Conservation (phyloP, 2,113 vertebrate species). For the Pelobates fuscus region DNA sequence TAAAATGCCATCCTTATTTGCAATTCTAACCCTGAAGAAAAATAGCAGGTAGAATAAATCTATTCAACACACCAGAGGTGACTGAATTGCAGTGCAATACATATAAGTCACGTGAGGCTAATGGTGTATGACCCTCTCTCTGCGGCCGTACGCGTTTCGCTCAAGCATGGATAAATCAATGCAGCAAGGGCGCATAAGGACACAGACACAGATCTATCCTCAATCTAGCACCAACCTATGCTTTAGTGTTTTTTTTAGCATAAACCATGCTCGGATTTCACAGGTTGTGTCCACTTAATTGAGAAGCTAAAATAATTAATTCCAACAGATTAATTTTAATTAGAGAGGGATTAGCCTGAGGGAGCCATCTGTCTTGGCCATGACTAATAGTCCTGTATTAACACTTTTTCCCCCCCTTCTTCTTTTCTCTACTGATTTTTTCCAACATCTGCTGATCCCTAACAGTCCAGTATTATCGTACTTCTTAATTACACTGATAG, state of each 20-base stretch:
- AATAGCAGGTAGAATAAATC: constrained; percentile 1
- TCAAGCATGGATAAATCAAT: constrained; percentile 1
- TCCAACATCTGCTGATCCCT: no score
- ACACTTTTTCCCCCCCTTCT: background rate
- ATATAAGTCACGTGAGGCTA: background rate
- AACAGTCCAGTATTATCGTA: no score
- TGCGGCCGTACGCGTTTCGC: background rate
- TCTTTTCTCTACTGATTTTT: no score
- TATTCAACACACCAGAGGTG: constrained; percentile 1
- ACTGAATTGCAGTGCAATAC: background rate
- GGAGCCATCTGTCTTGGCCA: constrained; percentile 51
- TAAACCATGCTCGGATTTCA: constrained; percentile 33
- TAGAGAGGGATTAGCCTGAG: constrained; percentile 48
- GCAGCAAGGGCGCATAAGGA: background rate
- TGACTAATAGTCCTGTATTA: background rate
- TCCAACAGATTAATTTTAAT: constrained; percentile 56
- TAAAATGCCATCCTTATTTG: no score
- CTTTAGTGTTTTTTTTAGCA: constrained; percentile 60
- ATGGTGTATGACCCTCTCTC: background rate
- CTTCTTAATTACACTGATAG: no score
- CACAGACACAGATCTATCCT: background rate
- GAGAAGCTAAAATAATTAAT: constrained; percentile 58
- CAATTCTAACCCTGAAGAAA: background rate
- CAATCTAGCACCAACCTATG: constrained; percentile 73
- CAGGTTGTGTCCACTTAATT: constrained; percentile 51